Conservation (phyloP, 1,140 invertebrate genomes). For the Formica exsecta region DNA sequence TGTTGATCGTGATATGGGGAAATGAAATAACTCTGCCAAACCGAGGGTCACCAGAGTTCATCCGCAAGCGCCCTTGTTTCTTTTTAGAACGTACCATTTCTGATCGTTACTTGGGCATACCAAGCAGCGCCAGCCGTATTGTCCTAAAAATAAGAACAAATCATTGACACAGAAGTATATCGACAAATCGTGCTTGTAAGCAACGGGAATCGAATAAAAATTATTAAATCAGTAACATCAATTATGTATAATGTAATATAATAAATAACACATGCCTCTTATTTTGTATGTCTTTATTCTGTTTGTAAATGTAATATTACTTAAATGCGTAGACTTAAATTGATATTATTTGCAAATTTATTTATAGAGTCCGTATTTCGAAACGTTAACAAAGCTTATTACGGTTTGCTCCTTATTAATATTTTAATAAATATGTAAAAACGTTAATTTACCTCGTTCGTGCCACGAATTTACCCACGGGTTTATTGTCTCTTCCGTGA, state of each 20-base stretch:
- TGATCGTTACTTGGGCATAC: conserved; percentile 83
- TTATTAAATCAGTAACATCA: neutral
- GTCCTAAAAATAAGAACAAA: conserved; percentile 72
- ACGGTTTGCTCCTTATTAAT: neutral
- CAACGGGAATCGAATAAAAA: no score
- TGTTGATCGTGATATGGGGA: conserved; percentile 36
- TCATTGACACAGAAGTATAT: neutral
- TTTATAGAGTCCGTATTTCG: neutral
- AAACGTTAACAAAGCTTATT: neutral
- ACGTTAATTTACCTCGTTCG: conserved; percentile 38
- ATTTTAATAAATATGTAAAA: conserved; percentile 16
- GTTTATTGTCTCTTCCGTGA: conserved; percentile 36
- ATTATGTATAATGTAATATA: neutral
- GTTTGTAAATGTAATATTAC: neutral
- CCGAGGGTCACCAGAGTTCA: conserved; percentile 7
- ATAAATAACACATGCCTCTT: neutral
- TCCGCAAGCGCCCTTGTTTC: conserved; percentile 60
- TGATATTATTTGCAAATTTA: neutral
- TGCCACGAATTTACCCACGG: conserved; percentile 41
- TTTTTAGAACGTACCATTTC: conserved; percentile 80
- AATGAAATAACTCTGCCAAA: conserved; percentile 24
- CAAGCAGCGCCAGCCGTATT: conserved; percentile 84
- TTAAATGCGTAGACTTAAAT: neutral
- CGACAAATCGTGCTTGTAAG: neutral
- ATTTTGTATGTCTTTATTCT: neutral